Evolutionary conservation across 2,113 vertebrate genomes (phyloP), one percentile per base, ranked within the genome.

Genomic region (Apteryx mantelli): DNA sequence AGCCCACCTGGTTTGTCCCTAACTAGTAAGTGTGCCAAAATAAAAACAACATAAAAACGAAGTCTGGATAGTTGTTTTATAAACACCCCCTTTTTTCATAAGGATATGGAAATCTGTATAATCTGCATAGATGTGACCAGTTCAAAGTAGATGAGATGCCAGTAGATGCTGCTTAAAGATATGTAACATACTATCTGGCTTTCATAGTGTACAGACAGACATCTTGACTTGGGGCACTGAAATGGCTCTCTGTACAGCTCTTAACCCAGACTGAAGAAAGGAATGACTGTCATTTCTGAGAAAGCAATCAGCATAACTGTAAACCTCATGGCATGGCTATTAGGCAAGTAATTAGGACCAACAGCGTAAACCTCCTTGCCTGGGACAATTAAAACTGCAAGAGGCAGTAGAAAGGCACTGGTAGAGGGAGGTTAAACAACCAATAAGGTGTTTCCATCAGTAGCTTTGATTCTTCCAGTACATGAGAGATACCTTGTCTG

Each of bases 401-500:
- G 9, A 34, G 42, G 38, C 8, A 44, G 48, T 74, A 74, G 40
- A 73, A 91, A 50, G 69, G 6, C 36, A 71, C 18, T 53, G 44
- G 28, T 28, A 87, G n/a, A 70, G 32, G 13, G 11, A 81, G 5
- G 36, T 38, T 64, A 58, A 2, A 36, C 74, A 82, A 65, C 28
- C 32, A 38, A 46, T 34, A 77, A 24, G 9, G 18, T 61, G 16
- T 40, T 94, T 84, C 53, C n/a, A 46, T 25, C n/a, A 22, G 21
- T 38, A 75, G 13, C 19, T 93, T 86, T 63, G 24, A 63, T 74
- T 86, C 24, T 60, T 81, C 32, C n/a, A 70, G 65, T 30, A 69
- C 13, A 20, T 1, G 8, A 64, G 11, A 40, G 44, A n/a, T 24
- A 25, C 0, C 0, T 12, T 38, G 10, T 36, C 38, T 91, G 10